Percentiles rank a stretch among this genome's conserved stretches.
These are phyloP conservation scores for Danionella cerebrum DNA, from an alignment of 2,113 vertebrate species.

Conservation along the genomic window DNA sequence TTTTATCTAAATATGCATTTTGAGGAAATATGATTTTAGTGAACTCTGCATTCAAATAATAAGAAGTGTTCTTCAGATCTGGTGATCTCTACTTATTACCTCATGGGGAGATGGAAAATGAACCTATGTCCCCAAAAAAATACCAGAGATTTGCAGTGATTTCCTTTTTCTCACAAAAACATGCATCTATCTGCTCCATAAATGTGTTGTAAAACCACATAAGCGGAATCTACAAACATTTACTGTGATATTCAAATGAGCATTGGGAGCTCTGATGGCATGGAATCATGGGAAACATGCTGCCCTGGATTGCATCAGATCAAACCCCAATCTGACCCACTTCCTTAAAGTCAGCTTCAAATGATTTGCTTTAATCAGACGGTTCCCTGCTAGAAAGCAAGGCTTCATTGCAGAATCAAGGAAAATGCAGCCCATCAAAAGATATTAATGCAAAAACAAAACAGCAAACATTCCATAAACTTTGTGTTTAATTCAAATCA, in stretches of 20 bases:
- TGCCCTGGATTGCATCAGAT: background rate
- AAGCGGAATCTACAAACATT: background rate
- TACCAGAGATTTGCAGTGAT: too few species aligned
- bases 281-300: background rate
- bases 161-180: too few species aligned
- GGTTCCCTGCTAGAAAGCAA: background rate
- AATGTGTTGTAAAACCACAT: background rate
- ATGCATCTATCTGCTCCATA: too few species aligned
- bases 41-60: too few species aligned
- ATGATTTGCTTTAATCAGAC: slow-evolving; percentile 6
- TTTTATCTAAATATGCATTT: too few species aligned
- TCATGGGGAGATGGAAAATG: too few species aligned
- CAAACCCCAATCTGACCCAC: background rate
- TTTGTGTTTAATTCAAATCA: slow-evolving; percentile 1
- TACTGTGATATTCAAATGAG: background rate
- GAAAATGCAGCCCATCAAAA: background rate
- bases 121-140: too few species aligned
- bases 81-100: too few species aligned
- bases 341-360: slow-evolving; percentile 3
- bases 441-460: background rate
- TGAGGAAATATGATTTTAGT: too few species aligned
- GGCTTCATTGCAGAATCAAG: background rate
- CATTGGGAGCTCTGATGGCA: background rate
- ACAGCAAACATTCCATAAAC: background rate
- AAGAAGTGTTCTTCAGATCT: too few species aligned